These are phyloP conservation scores for Dyspetes luteomarginatus DNA, from an alignment of 2,888 invertebrate species.

Conservation along the genomic window DNA sequence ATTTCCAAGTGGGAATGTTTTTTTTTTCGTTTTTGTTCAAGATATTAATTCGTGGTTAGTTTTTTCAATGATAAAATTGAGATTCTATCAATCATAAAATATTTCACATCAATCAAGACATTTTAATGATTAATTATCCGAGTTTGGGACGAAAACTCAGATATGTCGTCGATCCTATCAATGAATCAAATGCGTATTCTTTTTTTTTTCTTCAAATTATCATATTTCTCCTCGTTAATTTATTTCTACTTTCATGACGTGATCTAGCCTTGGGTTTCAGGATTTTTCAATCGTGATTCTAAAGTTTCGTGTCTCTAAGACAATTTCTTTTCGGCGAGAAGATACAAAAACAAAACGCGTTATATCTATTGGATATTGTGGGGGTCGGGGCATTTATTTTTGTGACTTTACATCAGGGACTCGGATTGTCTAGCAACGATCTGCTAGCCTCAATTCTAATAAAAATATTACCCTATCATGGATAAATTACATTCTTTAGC, in stretches of 20 bases:
- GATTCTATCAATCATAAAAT: conserved; percentile 25
- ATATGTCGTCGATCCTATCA: conserved; percentile 29
- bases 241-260: conserved; percentile 18
- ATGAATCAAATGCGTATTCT: conserved; percentile 23
- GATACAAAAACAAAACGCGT: conserved; percentile 23
- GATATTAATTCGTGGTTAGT: conserved; percentile 35
- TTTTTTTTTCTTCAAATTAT: neutral
- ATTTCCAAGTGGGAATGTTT: conserved; percentile 50
- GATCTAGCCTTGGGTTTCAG: neutral
- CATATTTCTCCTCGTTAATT: conserved; percentile 1
- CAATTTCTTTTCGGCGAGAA: conserved; percentile 17
- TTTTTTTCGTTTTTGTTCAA: conserved; percentile 37
- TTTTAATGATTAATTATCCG: conserved; percentile 53
- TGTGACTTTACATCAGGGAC: conserved; percentile 1
- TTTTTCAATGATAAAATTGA: conserved; percentile 31
- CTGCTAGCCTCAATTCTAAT: conserved; percentile 29
- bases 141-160: conserved; percentile 24
- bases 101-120: conserved; percentile 51
- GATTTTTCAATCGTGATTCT: neutral
- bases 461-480: conserved; percentile 44
- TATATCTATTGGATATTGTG: conserved; percentile 17
- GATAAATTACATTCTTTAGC: conserved; percentile 50
- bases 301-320: conserved; percentile 24
- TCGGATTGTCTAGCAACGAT: conserved; percentile 21
- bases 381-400: neutral